Evolutionary conservation across 2,888 invertebrate species (phyloP).

Genomic region (Metopia argyrocephala): DNA sequence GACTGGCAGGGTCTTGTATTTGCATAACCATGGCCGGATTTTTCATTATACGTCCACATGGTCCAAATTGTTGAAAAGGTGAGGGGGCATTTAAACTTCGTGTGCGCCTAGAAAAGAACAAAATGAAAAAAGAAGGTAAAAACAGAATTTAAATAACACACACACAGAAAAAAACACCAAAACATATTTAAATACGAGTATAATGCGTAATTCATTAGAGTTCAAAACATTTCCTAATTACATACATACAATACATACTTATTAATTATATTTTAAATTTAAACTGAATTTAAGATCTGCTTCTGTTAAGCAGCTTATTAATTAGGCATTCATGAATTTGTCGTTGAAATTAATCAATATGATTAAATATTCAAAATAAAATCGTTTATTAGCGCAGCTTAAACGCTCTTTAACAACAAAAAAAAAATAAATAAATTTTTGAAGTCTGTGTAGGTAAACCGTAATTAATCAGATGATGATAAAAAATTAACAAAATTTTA

Average conservation of each 20-base stretch:
- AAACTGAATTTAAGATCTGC: neutral
- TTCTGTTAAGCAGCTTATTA: neutral
- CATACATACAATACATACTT: no score
- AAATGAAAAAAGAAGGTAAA: conserved; percentile 18
- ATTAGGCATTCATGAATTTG: neutral
- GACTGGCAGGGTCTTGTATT: conserved; percentile 98
- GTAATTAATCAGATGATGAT: no score
- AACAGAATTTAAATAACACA: no score
- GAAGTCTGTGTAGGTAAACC: no score
- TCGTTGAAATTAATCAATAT: neutral
- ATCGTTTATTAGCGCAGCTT: neutral
- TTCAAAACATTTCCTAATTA: neutral
- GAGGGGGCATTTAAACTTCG: conserved; percentile 97
- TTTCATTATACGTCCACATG: conserved; percentile 98
- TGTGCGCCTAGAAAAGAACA: conserved; percentile 88
- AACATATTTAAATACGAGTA: no score
- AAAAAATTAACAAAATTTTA: no score
- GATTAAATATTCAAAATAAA: neutral
- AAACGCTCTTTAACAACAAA: no score
- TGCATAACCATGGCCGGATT: conserved; percentile 98
- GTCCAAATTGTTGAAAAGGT: conserved; percentile 97
- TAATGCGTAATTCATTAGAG: no score
- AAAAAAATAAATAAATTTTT: no score
- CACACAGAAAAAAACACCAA: neutral
- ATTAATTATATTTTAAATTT: neutral